Base-by-base conservation (phyloP, 1,140 invertebrate genomes). In the Penaeus japonicus region DNA sequence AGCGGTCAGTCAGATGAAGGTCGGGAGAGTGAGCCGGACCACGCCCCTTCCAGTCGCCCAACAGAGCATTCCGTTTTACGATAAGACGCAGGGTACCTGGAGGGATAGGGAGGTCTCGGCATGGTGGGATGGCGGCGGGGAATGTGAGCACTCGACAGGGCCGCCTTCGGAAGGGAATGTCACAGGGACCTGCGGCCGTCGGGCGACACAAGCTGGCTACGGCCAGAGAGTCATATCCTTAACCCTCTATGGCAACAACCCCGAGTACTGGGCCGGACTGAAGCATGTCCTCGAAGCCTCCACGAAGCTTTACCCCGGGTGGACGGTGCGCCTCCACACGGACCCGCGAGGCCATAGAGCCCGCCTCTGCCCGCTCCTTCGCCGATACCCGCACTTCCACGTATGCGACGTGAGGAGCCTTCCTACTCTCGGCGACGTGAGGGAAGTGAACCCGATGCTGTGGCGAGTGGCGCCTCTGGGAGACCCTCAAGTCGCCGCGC, bases 391-490 rank as follows among this genome's bases (percentile, higher is more conserved):
- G 5, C 53, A 87, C 35, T 32, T 87, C 32, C 12, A 32, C 27
- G 24, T 90, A 2, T 90, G 89, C 70, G 89, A 90, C 59, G 70
- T 80, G 17, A 78, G 55, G 18, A 70, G 87, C 30, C 89, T 80
- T 0, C 59, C 30, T 27, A 81, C 89, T 15, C 78, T 87, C 24
- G 80, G 81, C 32, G 39, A 87, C 81, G 32, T 90, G 32, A 65
- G 80, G 4, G 30, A 47, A 2, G 54, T 90, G 5, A n/a, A 84
- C 70, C 85, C 85, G 0, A 87, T 84, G 80, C 62, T 90, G 73
- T 90, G 90, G 90, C 84, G 90, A 7, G 10, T 86, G 24, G 59
- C 78, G 39, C 88, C 90, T 10, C 30, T 90, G 4, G 90, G 87
- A 57, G 90, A 90, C 57, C 32, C 47, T 18, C 75, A 87, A 27